These are phyloP conservation scores for Apodemia hepburni DNA, from an alignment of 2,888 invertebrate genomes.

Conservation along the genomic window DNA sequence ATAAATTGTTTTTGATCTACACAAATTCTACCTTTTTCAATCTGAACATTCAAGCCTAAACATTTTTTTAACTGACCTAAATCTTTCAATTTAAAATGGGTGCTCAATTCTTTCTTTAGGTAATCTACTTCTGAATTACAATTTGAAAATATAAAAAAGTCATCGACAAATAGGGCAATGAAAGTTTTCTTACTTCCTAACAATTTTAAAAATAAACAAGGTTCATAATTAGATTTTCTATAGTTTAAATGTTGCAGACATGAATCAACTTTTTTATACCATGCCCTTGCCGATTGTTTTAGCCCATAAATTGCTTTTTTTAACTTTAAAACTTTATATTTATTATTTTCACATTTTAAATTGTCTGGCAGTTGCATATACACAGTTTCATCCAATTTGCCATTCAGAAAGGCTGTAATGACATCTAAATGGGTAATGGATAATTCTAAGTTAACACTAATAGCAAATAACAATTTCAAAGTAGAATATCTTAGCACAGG, in stretches of 20 bases:
- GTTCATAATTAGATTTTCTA: constrained; percentile 25
- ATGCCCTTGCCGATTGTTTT: constrained; percentile 29
- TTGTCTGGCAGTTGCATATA: constrained; percentile 29
- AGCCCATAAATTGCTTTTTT: constrained; percentile 32
- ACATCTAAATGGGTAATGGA: constrained; percentile 31
- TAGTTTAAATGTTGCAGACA: constrained; percentile 22
- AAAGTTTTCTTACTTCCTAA: constrained; percentile 26
- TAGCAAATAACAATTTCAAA: constrained; percentile 26
- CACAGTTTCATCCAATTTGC: constrained; percentile 28
- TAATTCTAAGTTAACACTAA: constrained; percentile 28
- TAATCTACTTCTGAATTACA: constrained; percentile 22
- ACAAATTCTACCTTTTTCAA: no score
- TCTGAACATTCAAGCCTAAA: constrained; percentile 25
- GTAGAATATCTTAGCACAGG: constrained; percentile 32
- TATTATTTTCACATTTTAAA: constrained; percentile 21
- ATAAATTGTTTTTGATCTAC: no score
- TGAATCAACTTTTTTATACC: constrained; percentile 23
- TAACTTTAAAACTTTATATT: constrained; percentile 32
- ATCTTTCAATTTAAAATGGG: constrained; percentile 24
- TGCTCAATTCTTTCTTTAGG: constrained; percentile 9
- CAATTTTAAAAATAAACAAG: constrained; percentile 28
- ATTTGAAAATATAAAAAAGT: constrained; percentile 32
- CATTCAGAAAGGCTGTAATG: constrained; percentile 31
- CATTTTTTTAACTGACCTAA: constrained; percentile 29
- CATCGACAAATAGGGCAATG: constrained; percentile 35